Conservation (phyloP, 1,140 invertebrate species). For the Drosophila kohkoa region DNA sequence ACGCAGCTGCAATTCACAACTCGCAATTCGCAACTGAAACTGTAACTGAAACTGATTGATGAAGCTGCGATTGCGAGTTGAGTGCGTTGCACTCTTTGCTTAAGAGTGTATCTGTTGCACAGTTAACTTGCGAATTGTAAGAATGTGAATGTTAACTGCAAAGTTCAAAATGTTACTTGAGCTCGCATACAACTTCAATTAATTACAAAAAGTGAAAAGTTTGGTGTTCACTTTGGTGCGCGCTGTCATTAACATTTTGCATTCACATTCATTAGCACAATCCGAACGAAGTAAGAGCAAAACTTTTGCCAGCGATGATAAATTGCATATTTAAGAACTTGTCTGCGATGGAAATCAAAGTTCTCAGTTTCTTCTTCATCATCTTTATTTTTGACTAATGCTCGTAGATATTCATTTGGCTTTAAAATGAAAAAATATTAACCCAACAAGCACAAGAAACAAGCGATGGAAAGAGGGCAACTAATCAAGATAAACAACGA, state of each 20-base stretch:
- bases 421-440: slow-evolving; percentile 63
- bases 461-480: not conserved
- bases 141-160: slow-evolving; percentile 30
- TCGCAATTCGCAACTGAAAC: not conserved
- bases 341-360: slow-evolving; percentile 65
- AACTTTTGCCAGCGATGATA: slow-evolving; percentile 68
- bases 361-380: slow-evolving; percentile 19
- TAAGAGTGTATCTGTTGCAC: not conserved
- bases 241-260: slow-evolving; percentile 77
- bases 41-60: slow-evolving; percentile 62
- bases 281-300: slow-evolving; percentile 24
- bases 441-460: not conserved
- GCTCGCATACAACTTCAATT: slow-evolving; percentile 53
- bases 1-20: slow-evolving; percentile 33
- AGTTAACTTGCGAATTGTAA: slow-evolving; percentile 6
- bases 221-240: slow-evolving; percentile 40
- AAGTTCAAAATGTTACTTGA: slow-evolving; percentile 25
- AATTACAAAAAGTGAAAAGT: slow-evolving; percentile 71
- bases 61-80: slow-evolving; percentile 16
- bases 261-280: slow-evolving; percentile 72
- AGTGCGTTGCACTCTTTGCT: not conserved
- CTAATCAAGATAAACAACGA: slow-evolving; percentile 63
- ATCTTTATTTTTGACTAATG: slow-evolving; percentile 31
- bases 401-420: slow-evolving; percentile 51
- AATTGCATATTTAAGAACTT: slow-evolving; percentile 69